A percentile compares a stretch with the other conserved stretches of the same genome.
Evolutionary conservation across 2,113 vertebrate species (phyloP).

Genomic region (Lethenteron reissneri): DNA sequence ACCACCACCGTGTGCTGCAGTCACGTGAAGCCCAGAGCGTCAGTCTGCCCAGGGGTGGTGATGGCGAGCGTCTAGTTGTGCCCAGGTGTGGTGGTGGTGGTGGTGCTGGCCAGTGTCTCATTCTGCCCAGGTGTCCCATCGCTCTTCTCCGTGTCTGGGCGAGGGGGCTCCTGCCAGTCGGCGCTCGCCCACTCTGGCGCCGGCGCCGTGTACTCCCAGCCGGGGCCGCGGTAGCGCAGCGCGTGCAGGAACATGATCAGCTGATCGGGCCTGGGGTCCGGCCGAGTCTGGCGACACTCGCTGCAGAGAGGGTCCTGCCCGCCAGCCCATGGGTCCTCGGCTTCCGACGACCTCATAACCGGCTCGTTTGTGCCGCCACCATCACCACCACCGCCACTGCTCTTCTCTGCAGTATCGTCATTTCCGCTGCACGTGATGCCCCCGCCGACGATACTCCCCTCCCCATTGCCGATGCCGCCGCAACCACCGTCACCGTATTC

Average conservation of each 20-base stretch:
- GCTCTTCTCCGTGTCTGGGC: too few species aligned
- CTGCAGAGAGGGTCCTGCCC: conserved; percentile 46
- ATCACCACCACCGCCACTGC: conserved; percentile 12
- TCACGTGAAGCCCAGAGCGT: too few species aligned
- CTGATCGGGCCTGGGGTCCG: conserved; percentile 56
- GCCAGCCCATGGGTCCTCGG: not conserved
- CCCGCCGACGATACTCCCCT: not conserved
- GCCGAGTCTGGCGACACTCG: conserved; percentile 41
- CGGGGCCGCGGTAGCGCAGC: conserved; percentile 58
- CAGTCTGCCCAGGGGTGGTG: too few species aligned
- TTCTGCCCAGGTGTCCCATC: too few species aligned
- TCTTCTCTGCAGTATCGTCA: not conserved
- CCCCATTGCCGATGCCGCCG: too few species aligned
- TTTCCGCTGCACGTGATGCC: not conserved
- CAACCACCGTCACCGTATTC: too few species aligned
- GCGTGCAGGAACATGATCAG: conserved; percentile 89
- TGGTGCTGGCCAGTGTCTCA: too few species aligned
- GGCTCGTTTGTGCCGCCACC: not conserved
- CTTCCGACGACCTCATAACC: too few species aligned
- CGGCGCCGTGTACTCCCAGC: conserved; percentile 58
- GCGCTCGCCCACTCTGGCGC: conserved; percentile 68
- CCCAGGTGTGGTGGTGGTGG: too few species aligned
- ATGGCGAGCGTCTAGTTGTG: too few species aligned
- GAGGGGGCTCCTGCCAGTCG: conserved; percentile 35
- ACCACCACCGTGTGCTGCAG: too few species aligned